Evolutionary conservation across 2,888 invertebrate species (phyloP).

Genomic region (Acleris literana): DNA sequence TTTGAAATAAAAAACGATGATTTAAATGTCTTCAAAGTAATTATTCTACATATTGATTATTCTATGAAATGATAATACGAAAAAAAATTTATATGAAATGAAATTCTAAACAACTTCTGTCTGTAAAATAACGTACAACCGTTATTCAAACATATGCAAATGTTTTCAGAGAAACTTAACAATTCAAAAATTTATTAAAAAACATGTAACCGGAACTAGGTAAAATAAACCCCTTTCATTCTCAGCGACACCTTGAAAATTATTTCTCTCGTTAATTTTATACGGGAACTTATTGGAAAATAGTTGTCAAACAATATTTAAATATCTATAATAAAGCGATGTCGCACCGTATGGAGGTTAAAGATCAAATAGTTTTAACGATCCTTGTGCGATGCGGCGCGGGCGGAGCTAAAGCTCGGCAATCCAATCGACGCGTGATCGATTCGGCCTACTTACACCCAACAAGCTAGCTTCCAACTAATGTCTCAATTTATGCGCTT

Average conservation of each 20-base stretch:
- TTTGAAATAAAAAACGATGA: no score
- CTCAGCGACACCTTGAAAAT: not conserved
- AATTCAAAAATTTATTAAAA: not conserved
- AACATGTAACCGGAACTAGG: constrained; percentile 1
- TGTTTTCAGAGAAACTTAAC: no score
- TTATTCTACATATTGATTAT: no score
- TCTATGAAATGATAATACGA: no score
- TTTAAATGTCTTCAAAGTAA: no score
- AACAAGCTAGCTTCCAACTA: constrained; percentile 39
- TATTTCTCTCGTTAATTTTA: constrained; percentile 15
- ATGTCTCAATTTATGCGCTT: constrained; percentile 36
- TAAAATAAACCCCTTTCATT: not conserved
- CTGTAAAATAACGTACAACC: no score
- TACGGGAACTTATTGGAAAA: not conserved
- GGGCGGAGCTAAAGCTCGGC: constrained; percentile 48
- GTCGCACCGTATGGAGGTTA: constrained; percentile 45
- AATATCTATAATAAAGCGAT: constrained; percentile 13
- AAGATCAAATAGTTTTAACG: constrained; percentile 58
- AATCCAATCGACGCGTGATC: constrained; percentile 53
- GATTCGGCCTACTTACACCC: constrained; percentile 59
- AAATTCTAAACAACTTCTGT: no score
- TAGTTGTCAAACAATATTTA: not conserved
- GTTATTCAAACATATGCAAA: no score
- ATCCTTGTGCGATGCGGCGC: constrained; percentile 37
- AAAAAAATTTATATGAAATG: no score